Base-by-base conservation (phyloP, 2,797 vertebrate genomes). In the Falco berigora region DNA sequence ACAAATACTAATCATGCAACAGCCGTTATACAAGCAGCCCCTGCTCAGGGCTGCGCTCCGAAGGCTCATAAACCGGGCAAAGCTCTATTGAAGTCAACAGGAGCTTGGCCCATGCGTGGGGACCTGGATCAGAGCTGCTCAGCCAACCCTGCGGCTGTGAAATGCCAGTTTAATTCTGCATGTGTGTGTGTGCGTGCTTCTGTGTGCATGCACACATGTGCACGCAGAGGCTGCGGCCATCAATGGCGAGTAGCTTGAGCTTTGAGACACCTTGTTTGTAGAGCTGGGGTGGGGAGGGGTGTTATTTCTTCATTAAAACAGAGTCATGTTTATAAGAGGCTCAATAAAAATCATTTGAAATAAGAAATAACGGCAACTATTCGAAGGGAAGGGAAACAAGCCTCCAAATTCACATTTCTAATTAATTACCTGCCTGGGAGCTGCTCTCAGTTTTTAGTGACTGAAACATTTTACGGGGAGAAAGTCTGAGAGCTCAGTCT, bases 371-470 rank as follows among this genome's bases (percentile, higher is more conserved):
- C 44, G 75, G 83, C 71, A 17, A 24, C 72, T 28, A 21, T n/a
- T 20, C 3, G 21, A 52, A 34, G 67, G 62, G 53, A 61, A 69
- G 34, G 82, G 82, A 90, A 92, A 59, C 71, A 14, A 90, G 64
- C 62, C 86, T 92, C 95, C 79, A 46, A 88, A 75, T 36, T 58
- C 95, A 71, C 79, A 6, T 88, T 90, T 88, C 68, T 90, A 79
- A 94, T 82, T 78, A 92, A 92, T 78, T 49, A 71, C 83, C 93
- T 90, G 86, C 91, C 86, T 55, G 55, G 72, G 93, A 94, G 75
- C 89, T 52, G 93, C 93, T 94, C 83, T 94, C 38, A 7, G 72
- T 59, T 91, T 90, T 55, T 79, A 82, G 75, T 6, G 47, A 66
- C 62, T 78, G 15, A 38, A 87, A 52, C 4, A 2, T 88, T 94